Percentiles rank a stretch among this genome's conserved stretches.
Evolutionary conservation across 2,797 vertebrate species (phyloP).

Genomic region (Phoxinus dragarum): DNA sequence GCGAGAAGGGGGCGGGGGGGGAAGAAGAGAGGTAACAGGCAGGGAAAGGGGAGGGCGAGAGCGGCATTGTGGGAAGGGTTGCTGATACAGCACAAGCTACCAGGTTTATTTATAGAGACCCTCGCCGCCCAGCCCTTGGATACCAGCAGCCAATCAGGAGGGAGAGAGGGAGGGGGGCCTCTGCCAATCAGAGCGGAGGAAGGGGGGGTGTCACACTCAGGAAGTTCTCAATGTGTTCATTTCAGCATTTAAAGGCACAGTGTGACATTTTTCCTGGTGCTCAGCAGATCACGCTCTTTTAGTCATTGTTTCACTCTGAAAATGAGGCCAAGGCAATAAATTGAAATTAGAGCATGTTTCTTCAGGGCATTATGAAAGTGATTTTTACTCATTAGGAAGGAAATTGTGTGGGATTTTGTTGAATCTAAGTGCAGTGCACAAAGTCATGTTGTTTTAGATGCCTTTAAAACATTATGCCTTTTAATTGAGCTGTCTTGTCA

Average conservation of each 20-base stretch:
- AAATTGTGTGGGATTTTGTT: slow-evolving; percentile 1
- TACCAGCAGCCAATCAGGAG: slow-evolving; percentile 83
- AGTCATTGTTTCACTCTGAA: slow-evolving; percentile 46
- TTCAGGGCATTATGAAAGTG: neutral
- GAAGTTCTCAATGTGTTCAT: slow-evolving; percentile 80
- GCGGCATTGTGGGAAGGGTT: slow-evolving; percentile 78
- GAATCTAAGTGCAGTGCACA: neutral
- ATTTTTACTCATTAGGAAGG: neutral
- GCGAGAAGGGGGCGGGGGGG: slow-evolving; percentile 54
- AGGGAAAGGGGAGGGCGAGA: slow-evolving; percentile 59
- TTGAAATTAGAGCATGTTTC: neutral
- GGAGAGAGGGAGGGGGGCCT: slow-evolving; percentile 73
- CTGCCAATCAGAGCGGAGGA: slow-evolving; percentile 76
- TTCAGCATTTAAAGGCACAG: slow-evolving; percentile 80
- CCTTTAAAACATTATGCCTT: neutral
- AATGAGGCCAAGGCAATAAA: slow-evolving; percentile 38
- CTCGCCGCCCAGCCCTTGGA: slow-evolving; percentile 87
- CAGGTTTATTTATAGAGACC: slow-evolving; percentile 87
- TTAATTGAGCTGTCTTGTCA: neutral
- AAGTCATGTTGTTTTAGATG: neutral
- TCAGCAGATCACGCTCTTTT: slow-evolving; percentile 67
- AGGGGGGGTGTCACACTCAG: slow-evolving; percentile 79
- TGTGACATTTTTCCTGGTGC: slow-evolving; percentile 72
- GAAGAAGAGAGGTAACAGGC: slow-evolving; percentile 62
- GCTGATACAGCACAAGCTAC: slow-evolving; percentile 86